Percentiles rank a stretch among this genome's conserved stretches.
Evolutionary conservation across 2,888 invertebrate genomes (phyloP).

Genomic region (Euproctis similis): DNA sequence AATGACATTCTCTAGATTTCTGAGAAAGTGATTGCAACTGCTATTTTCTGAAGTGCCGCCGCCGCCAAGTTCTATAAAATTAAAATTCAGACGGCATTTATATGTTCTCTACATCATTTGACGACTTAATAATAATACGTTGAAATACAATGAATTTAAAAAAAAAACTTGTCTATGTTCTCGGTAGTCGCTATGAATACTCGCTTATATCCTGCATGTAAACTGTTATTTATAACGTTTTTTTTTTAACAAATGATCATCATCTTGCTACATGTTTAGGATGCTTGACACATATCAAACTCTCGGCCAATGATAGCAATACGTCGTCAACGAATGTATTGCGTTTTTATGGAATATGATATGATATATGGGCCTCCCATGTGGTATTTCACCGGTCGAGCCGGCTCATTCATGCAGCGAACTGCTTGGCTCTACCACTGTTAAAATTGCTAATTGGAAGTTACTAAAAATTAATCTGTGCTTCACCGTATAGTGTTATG

Average conservation of each 20-base stretch:
- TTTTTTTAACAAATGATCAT: slow-evolving; percentile 33
- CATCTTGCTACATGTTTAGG: slow-evolving; percentile 20
- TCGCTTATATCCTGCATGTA: slow-evolving; percentile 36
- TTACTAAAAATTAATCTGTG: no score
- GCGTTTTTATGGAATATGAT: no score
- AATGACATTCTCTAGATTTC: no score
- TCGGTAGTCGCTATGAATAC: slow-evolving; percentile 26
- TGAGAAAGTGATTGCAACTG: slow-evolving; percentile 26
- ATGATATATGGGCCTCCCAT: no score
- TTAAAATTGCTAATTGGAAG: no score
- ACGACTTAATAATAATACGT: slow-evolving; percentile 54
- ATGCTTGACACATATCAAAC: slow-evolving; percentile 20
- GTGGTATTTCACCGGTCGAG: no score
- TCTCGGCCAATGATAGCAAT: slow-evolving; percentile 27
- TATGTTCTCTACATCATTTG: slow-evolving; percentile 42
- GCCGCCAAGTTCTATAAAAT: slow-evolving; percentile 29
- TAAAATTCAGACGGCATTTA: slow-evolving; percentile 49
- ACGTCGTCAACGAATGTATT: slow-evolving; percentile 30
- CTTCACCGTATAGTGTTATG: no score
- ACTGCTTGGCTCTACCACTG: no score
- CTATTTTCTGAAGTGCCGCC: slow-evolving; percentile 16
- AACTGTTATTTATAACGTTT: slow-evolving; percentile 34
- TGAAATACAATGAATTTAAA: slow-evolving; percentile 46
- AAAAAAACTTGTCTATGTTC: slow-evolving; percentile 37
- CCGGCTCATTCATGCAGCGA: no score